A percentile compares a stretch with the other conserved stretches of the same genome.
Conservation (phyloP, 2,797 vertebrate species). For the Macropus fuliginosus region DNA sequence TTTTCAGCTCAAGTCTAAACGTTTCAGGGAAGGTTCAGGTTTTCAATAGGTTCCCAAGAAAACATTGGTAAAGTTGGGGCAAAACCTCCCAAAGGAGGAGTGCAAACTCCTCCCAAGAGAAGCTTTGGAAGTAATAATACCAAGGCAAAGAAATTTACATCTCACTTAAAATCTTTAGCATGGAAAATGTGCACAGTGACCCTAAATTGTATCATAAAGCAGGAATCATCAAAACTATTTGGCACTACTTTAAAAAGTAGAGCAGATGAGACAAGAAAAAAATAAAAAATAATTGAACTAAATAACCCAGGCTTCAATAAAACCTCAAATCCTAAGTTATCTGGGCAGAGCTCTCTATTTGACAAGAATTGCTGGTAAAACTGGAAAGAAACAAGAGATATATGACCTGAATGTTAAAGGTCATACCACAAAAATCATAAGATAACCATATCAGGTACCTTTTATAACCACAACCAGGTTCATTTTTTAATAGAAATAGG, state of each 20-base stretch:
- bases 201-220: not conserved
- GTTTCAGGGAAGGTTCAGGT: not conserved
- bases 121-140: not conserved
- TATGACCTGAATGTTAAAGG: not conserved
- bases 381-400: not conserved
- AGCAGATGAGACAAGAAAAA: not conserved
- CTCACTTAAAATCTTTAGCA: not conserved
- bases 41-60: not conserved
- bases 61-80: not conserved
- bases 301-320: not conserved
- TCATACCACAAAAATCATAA: not conserved
- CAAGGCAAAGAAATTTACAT: not conserved
- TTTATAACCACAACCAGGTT: not conserved
- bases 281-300: not conserved
- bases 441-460: not conserved
- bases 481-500: not conserved
- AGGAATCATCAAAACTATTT: not conserved
- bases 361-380: not conserved
- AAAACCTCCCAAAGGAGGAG: not conserved
- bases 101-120: not conserved
- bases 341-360: not conserved
- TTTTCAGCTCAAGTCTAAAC: not conserved
- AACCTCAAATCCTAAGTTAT: not conserved
- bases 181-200: not conserved
- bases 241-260: not conserved